Evolutionary conservation across 2,113 vertebrate species (phyloP).

Genomic region (Chloropsis cyanopogon): DNA sequence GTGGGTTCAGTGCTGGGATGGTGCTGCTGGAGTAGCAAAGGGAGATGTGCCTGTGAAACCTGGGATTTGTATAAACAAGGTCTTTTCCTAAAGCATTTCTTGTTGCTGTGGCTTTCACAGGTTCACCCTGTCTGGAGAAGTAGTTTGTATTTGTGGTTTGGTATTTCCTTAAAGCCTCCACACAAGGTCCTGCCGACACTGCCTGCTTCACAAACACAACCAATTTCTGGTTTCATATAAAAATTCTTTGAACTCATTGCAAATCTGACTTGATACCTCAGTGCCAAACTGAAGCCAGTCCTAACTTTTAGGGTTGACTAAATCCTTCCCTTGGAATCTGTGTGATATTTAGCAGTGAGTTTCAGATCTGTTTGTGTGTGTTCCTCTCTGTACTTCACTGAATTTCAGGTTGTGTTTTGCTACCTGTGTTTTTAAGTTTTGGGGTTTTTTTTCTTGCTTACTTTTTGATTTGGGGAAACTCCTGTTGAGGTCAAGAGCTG

Average conservation of each 20-base stretch:
- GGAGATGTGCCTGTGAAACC: neutral
- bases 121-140: neutral
- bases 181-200: neutral
- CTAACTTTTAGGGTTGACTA: neutral
- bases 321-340: neutral
- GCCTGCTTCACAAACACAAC: neutral
- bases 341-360: neutral
- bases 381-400: neutral
- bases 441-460: neutral
- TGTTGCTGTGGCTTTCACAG: neutral
- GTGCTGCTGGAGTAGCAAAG: neutral
- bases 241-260: neutral
- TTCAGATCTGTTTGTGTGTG: neutral
- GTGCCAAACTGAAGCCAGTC: neutral
- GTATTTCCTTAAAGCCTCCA: neutral
- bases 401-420: neutral
- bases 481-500: neutral
- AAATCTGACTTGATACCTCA: neutral
- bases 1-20: neutral
- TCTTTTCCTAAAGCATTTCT: neutral
- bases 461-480: neutral
- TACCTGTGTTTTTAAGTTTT: neutral
- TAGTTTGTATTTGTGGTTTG: neutral
- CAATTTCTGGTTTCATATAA: neutral
- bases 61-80: neutral